Base-by-base conservation (phyloP, 2,888 invertebrate species). In the Lepidochitona cinerea region DNA sequence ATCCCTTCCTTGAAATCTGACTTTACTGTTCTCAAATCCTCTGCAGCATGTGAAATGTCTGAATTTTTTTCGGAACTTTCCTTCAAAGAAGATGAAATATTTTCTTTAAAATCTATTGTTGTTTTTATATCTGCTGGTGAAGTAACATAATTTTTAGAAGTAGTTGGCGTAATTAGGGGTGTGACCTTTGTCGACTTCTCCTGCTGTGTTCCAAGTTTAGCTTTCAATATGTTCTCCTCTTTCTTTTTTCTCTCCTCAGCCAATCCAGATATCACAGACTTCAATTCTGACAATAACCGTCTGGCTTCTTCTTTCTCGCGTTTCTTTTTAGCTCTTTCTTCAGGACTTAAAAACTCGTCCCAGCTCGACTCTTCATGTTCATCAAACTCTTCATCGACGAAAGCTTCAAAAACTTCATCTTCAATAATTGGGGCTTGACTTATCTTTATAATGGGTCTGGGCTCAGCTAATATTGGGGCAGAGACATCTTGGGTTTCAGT, bases 381-480 rank as follows among this genome's bases (percentile, higher is more conserved):
- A 7, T 84, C 81, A 53, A 4, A 2, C 35, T 79, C 79, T 18
- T 81, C 78, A 71, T 86, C 85, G 54, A 84, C 84, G 75, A 84
- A 86, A 0, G 82, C 86, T 70, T 87, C 86, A 82, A 86, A 87
- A 69, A 83, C 84, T 80, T 84, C 80, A 74, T 84, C 84, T 32
- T 81, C 81, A 54, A 84, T 84, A n/a, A 84, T 79, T 23, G 81
- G 79, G 66, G 81, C 82, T 18, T 78, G 80, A 52, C 79, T 70
- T 12, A 69, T 41, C 18, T 69, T 26, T 26, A 69, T 9, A 23
- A 69, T 9, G 14, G 70, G 70, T 7, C 23, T 35, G 29, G 35
- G 29, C 32, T 49, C 36, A n/a, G n/a, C 36, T 3, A 35, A 23
- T 7, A 36, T 33, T n/a, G 7, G 35, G 6, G 37, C 12, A 29